Conservation (phyloP, 2,888 invertebrate species). For the Drosophila aldrichi region DNA sequence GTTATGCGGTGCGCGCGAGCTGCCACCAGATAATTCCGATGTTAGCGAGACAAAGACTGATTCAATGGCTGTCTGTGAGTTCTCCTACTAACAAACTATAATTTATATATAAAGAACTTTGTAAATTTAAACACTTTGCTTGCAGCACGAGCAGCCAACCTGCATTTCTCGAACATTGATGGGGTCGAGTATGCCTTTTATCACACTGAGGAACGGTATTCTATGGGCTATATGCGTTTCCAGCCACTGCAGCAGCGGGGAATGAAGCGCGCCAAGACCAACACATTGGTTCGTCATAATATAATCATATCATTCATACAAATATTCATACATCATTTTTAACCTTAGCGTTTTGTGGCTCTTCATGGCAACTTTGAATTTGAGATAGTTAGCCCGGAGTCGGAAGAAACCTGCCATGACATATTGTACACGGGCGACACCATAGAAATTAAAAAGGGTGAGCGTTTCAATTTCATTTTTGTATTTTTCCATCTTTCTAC, state of each 20-base stretch:
- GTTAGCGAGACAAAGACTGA: conserved; percentile 15
- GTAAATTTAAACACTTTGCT: background rate
- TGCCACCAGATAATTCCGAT: conserved; percentile 6
- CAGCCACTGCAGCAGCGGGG: conserved; percentile 68
- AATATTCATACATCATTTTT: background rate
- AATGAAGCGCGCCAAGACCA: conserved; percentile 55
- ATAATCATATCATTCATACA: background rate
- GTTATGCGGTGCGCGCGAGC: conserved; percentile 44
- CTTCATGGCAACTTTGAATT: conserved; percentile 65
- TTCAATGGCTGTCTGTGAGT: conserved; percentile 48
- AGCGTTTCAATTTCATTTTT: background rate
- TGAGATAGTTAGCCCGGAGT: conserved; percentile 18
- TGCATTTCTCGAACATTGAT: conserved; percentile 64
- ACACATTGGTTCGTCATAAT: conserved; percentile 52
- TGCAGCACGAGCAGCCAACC: conserved; percentile 53
- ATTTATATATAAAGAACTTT: background rate
- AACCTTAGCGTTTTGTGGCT: conserved; percentile 65
- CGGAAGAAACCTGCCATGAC: conserved; percentile 21
- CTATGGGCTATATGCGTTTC: conserved; percentile 74
- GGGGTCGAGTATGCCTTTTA: conserved; percentile 81
- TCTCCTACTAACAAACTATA: background rate
- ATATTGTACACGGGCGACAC: conserved; percentile 60
- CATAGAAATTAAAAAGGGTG: conserved; percentile 65
- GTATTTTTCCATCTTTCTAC: too few relatives aligned
- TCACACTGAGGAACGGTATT: conserved; percentile 47